Base-by-base conservation (phyloP, 2,888 invertebrate genomes). In the Drosophila kuntzei region DNA sequence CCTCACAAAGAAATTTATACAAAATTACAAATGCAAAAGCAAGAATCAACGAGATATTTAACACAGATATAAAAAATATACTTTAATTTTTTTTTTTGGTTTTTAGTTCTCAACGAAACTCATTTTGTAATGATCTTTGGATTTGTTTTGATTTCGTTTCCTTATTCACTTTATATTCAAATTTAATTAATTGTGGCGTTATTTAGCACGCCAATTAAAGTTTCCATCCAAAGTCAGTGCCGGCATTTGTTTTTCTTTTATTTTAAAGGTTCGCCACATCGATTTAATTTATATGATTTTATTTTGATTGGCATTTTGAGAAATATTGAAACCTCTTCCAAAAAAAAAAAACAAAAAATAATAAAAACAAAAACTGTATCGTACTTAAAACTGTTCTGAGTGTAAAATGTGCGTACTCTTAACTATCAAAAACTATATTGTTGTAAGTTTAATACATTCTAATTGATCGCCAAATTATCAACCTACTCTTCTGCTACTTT, bases 341-440 rank as follows among this genome's bases (percentile, higher is more conserved):
- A 85, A 78, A 79, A 39, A 18, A 25, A 8, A 5, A 18, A 12
- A 25, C n/a, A 36, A 69, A 16, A 14, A 16, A 25, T 11, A 12
- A 14, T 11, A 29, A 46, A 11, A 46, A 27, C 8, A 6, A 29
- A 27, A 11, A 53, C 70, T 85, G 62, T 86, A 86, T 75, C 69
- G 81, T 83, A 87, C 67, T 59, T 83, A 64, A 75, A 84, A 80
- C 75, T 82, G 67, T 79, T 85, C 71, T 84, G 66, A 87, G 89
- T 84, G 89, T 87, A 85, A 69, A 76, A 70, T 85, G 88, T 87
- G 82, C 83, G 83, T 82, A 82, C 82, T 81, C 73, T 67, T 79
- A 79, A 86, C 65, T 75, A 80, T 65, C 66, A 29, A 41, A 60
- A 76, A 66, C 79, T 84, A 87, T 87, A 63, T 88, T 86, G 89